Base-by-base conservation (phyloP, 2,113 vertebrate genomes). In the Desmodus rotundus region DNA sequence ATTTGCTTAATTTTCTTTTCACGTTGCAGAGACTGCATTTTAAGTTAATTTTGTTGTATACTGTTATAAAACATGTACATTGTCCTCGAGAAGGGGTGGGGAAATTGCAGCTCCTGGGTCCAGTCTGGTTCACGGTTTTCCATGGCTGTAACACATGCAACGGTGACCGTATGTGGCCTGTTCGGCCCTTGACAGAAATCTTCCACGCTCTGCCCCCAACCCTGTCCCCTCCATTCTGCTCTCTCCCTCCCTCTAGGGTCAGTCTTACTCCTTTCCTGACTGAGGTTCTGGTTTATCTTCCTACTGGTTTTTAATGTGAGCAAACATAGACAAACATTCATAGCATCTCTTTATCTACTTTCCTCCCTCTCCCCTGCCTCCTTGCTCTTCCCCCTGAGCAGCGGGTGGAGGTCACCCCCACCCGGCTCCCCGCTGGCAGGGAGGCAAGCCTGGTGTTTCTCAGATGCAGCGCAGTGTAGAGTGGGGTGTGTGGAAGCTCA, bases 1-100 rank as follows among this genome's bases (percentile, higher is more conserved):
- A 78, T 96, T 95, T 76, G 76, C 92, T 63, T 93, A 67, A 91
- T 86, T 96, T 95, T 92, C 58, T 74, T 81, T 90, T 94, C 77
- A 76, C 70, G 68, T 87, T 93, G 88, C 92, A 93, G 52, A 96
- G 82, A 73, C 93, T 92, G 74, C 84, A 54, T 92, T 96, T 89
- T 63, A 88, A 84, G 82, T 76, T 81, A 73, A 52, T 93, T 89
- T 86, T 82, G 50, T 90, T 70, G 52, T 50, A 43, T 96, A 65
- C 94, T 61, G 93, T 95, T 95, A 82, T 85, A 88, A 94, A 91
- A 88, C 86, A 61, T 26, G 16, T 70, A n/a, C 91, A 41, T 74
- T 58, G 43, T 26, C 94, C 72, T 81, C 58, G 73, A 81, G 72
- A 65, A 93, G 86, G 38, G 26, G n/a, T 54, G 52, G 94, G 58